Base-by-base conservation (phyloP, 2,888 invertebrate genomes). In the Aproaerema taeniolella region DNA sequence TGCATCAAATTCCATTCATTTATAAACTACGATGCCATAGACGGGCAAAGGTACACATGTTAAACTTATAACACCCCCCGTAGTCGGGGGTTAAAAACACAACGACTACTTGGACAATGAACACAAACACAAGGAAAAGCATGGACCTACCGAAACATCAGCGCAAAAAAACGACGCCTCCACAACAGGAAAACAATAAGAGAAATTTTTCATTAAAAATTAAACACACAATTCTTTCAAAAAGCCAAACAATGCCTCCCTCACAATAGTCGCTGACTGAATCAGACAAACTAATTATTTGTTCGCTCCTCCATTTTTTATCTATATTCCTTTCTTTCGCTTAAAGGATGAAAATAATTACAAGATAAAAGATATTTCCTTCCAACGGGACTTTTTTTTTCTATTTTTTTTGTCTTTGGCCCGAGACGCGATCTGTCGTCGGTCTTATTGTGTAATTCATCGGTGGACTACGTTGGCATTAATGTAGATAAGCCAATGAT, bases 291-390 rank as follows among this genome's bases (percentile, higher is more conserved):
- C 79, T 78, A 81, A 82, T 81, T 80, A 70, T 72, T 61, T 69
- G 61, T 57, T 45, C 51, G 43, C 33, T 48, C 44, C 43, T 36
- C 47, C 53, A 52, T 58, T 58, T 66, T 72, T 69, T 74, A 72
- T 73, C 67, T 67, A 65, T 62, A 56, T 56, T 52, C 55, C 53
- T 64, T 70, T 68, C 70, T 73, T 73, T 70, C 72, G 69, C 71
- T 81, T 74, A 85, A 82, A 80, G 82, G 82, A 85, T 86, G 76
- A 86, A 86, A 81, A 85, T 86, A 86, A 86, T 85, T 81, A 82
- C 80, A 78, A 82, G 85, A 86, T 85, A 79, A 80, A 76, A 85
- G 82, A 75, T 74, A 71, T 71, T 74, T 70, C 64, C 64, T 68
- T 51, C 54, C 43, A 49, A 47, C 46, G 47, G 45, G 40, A 34